phyloP scores from a whole-genome alignment of 2,888 invertebrate species.

The Piscicola geometra region DNA sequence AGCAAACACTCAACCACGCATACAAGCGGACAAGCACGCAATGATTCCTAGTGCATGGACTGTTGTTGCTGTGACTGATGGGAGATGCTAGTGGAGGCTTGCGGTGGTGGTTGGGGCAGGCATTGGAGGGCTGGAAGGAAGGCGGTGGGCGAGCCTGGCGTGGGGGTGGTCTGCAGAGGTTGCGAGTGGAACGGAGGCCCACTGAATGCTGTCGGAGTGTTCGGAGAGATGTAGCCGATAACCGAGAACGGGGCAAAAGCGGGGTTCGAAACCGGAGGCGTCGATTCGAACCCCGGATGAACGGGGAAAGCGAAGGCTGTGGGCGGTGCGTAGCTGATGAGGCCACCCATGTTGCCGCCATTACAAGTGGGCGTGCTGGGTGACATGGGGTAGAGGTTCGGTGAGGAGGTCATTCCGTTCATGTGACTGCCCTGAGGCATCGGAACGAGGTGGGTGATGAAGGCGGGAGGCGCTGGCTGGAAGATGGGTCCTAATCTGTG shows the following conservation, averaged over 20 bases:
- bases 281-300: slow-evolving; percentile 28
- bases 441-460: slow-evolving; percentile 30
- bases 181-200: background rate
- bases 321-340: slow-evolving; percentile 30
- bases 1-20: background rate
- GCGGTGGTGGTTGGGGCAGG: background rate
- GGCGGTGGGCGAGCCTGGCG: background rate
- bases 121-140: background rate
- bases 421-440: slow-evolving; percentile 7
- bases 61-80: slow-evolving; percentile 6
- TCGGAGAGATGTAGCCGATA: slow-evolving; percentile 31
- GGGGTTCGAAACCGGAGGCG: slow-evolving; percentile 18
- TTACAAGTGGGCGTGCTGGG: slow-evolving; percentile 29
- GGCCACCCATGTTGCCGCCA: background rate
- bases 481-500: slow-evolving; percentile 27
- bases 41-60: background rate
- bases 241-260: slow-evolving; percentile 31
- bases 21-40: background rate
- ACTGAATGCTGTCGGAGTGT: background rate
- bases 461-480: slow-evolving; percentile 29
- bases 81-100: background rate
- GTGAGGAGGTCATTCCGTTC: background rate
- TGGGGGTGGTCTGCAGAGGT: background rate
- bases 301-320: slow-evolving; percentile 30
- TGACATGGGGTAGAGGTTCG: slow-evolving; percentile 10